Evolutionary conservation across 2,797 vertebrate genomes (phyloP).

Genomic region (Natrix natrix): DNA sequence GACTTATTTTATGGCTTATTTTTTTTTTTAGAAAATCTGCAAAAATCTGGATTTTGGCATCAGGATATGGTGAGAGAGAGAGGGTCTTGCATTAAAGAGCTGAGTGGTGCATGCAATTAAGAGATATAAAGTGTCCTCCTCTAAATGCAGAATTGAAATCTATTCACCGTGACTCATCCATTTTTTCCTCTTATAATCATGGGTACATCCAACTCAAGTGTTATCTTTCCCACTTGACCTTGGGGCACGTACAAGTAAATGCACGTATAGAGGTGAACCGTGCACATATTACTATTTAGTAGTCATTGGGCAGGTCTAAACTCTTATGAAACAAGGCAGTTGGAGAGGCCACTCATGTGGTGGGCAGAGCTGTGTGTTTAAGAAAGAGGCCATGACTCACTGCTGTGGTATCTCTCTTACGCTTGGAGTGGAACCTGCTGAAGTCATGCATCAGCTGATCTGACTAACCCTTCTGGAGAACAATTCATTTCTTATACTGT

Average conservation of each 20-base stretch:
- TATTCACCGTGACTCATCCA: not conserved
- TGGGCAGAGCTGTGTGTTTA: not conserved
- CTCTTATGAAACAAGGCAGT: not conserved
- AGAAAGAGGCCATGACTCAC: not conserved
- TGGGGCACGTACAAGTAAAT: not conserved
- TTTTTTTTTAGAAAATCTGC: not conserved
- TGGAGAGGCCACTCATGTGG: not conserved
- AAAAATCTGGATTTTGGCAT: not conserved
- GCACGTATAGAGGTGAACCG: not conserved
- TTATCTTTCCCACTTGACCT: not conserved
- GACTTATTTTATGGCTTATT: not conserved
- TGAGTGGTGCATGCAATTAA: not conserved
- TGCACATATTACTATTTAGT: not conserved
- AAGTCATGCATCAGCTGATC: not conserved
- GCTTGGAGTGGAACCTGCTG: not conserved
- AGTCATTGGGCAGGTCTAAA: not conserved
- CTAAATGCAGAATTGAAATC: not conserved
- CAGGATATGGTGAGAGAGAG: not conserved
- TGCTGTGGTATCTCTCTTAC: not conserved
- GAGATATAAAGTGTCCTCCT: not conserved
- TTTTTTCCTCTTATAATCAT: not conserved
- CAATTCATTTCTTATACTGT: not conserved
- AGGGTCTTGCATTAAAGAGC: not conserved
- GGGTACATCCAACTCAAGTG: not conserved
- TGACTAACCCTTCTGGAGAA: not conserved